Evolutionary conservation across 2,797 vertebrate genomes (phyloP), one percentile per base, ranked within the genome.

Genomic region (Tadarida brasiliensis): DNA sequence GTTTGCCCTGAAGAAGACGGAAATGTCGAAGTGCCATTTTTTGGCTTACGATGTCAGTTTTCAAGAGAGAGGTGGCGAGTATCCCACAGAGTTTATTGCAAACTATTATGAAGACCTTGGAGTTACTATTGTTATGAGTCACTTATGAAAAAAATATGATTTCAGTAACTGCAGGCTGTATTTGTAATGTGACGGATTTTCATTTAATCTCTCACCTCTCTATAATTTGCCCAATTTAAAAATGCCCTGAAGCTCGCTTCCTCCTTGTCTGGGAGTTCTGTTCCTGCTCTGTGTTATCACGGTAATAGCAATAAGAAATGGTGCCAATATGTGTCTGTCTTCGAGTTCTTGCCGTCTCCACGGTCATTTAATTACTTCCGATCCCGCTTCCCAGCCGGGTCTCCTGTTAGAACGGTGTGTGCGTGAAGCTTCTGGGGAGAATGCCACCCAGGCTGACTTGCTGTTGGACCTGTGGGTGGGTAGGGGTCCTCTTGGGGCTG

Each of bases 121-220:
- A 90, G 94, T 96, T 93, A 73, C 92, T 82, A 54, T 56, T 92
- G 94, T 73, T 68, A 20, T 96, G 97, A 95, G 88, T 96, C 96
- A 94, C 70, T 96, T 95, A 94, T 83, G 91, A 90, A 94, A 95
- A 96, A 88, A 84, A 85, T 63, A 49, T 9, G 92, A 84, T 82
- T 86, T 84, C 70, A 54, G 97, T 81, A 83, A 87, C 95, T 94
- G 78, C 92, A 95, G 97, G 96, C 97, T 91, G 65, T 80, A 14
- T 95, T 90, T 85, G 95, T 89, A 94, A 94, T 78, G 86, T 80
- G 91, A 94, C 83, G 78, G 90, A 92, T 96, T 96, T 97, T 89
- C 95, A 77, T 95, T 94, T 95, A 94, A 91, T 97, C 95, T 91
- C 92, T 96, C 94, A 95, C 92, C 95, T 97, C 92, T 90, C 91